These are phyloP conservation scores for Apteryx mantelli DNA, from an alignment of 2,113 vertebrate genomes.

Conservation along the genomic window DNA sequence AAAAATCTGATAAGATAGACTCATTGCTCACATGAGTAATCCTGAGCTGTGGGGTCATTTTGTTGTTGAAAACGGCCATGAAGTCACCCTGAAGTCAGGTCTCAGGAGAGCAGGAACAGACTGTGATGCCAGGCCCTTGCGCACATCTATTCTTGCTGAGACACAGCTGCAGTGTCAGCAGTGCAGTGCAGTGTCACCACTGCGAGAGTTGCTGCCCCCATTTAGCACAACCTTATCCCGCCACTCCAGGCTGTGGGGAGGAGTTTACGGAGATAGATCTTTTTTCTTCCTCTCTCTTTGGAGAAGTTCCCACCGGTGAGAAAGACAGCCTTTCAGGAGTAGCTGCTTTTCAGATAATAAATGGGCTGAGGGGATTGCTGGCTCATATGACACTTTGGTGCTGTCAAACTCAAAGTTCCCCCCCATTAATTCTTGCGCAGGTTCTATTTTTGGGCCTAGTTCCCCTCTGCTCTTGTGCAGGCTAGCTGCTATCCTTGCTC, in stretches of 20 bases:
- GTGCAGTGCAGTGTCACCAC: neutral
- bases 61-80: neutral
- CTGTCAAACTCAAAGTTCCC: neutral
- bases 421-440: neutral
- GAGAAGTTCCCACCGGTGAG: fast-evolving
- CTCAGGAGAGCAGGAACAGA: neutral
- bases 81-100: neutral
- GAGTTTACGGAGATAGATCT: neutral
- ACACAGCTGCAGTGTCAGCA: neutral
- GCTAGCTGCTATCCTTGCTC: neutral
- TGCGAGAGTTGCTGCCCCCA: fast-evolving
- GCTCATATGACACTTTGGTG: neutral
- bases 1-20: neutral
- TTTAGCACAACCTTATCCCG: neutral
- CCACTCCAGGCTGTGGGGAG: neutral
- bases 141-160: neutral
- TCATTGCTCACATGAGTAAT: neutral
- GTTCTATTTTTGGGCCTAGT: neutral
- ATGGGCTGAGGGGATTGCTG: neutral
- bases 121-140: neutral
- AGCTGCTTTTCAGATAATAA: neutral
- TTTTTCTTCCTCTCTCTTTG: neutral
- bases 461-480: neutral
- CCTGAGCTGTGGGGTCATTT: neutral
- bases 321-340: neutral